Evolutionary conservation across 1,140 invertebrate species (phyloP).

Genomic region (Leptestheria dahalacensis): DNA sequence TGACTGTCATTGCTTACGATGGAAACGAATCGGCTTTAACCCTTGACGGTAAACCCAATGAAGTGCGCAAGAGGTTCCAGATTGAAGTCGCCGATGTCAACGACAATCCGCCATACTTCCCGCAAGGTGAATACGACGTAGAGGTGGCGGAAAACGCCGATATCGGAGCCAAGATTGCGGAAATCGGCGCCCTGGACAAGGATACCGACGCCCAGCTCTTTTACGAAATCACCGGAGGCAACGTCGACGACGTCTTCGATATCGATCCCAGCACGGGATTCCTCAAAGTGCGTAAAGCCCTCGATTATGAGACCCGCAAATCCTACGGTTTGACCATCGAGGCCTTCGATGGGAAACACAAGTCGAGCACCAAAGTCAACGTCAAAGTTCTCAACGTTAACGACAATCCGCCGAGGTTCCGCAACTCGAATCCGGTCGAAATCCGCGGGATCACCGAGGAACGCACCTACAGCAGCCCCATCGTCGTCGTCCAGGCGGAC

Average conservation of each 20-base stretch:
- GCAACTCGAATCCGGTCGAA: constrained; percentile 1
- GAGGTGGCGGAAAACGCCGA: constrained; percentile 69
- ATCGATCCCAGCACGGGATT: constrained; percentile 60
- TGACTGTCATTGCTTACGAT: constrained; percentile 69
- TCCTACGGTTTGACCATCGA: constrained; percentile 57
- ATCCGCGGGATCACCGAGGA: constrained; percentile 14
- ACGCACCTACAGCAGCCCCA: constrained; percentile 10
- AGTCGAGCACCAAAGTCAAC: constrained; percentile 54
- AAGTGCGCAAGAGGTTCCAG: constrained; percentile 49
- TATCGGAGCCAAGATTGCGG: constrained; percentile 57
- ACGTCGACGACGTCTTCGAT: constrained; percentile 55
- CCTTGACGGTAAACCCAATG: constrained; percentile 22
- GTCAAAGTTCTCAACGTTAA: constrained; percentile 67
- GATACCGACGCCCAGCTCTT: constrained; percentile 65
- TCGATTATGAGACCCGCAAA: constrained; percentile 74
- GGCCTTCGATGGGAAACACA: constrained; percentile 59
- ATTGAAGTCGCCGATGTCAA: constrained; percentile 83
- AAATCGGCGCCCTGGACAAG: constrained; percentile 61
- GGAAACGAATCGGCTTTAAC: constrained; percentile 64
- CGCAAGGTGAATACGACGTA: constrained; percentile 50
- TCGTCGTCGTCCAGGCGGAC: constrained; percentile 43
- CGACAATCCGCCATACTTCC: constrained; percentile 71
- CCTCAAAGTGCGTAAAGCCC: constrained; percentile 51
- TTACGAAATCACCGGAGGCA: constrained; percentile 63
- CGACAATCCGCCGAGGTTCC: constrained; percentile 66